A percentile compares a stretch with the other conserved stretches of the same genome.
These are phyloP conservation scores for Pristionchus mayeri DNA, from an alignment of 2,888 invertebrate species.

Conservation along the genomic window DNA sequence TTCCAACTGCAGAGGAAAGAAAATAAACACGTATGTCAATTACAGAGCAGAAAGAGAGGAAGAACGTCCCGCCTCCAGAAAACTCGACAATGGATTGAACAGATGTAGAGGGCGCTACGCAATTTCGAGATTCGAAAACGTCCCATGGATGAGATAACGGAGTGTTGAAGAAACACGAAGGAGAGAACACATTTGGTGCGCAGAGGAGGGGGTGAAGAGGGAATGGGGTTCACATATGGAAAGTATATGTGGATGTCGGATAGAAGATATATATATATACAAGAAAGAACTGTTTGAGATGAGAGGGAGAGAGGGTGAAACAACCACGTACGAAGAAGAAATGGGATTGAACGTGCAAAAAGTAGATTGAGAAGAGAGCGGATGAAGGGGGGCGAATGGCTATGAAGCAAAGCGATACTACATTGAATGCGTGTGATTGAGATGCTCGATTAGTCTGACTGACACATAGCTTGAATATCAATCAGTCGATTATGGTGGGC, in stretches of 20 bases:
- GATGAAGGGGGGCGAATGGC: constrained; percentile 31
- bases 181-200: background rate
- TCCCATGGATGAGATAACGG: background rate
- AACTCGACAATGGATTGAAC: constrained; percentile 17
- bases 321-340: constrained; percentile 31
- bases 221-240: constrained; percentile 36
- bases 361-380: constrained; percentile 26
- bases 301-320: background rate
- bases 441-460: constrained; percentile 21
- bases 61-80: constrained; percentile 31
- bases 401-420: background rate
- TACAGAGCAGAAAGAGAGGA: constrained; percentile 10
- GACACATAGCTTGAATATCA: constrained; percentile 25
- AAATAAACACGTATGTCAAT: background rate
- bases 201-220: constrained; percentile 27
- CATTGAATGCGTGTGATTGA: constrained; percentile 18
- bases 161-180: background rate
- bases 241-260: background rate
- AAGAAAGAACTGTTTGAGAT: constrained; percentile 33
- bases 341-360: constrained; percentile 35
- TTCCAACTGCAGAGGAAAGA: constrained; percentile 1
- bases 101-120: background rate
- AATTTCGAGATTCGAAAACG: background rate
- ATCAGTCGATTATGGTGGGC: background rate
- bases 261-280: constrained; percentile 28